phyloP scores from a whole-genome alignment of 2,797 vertebrate genomes.

The Tragelaphus oryx region DNA sequence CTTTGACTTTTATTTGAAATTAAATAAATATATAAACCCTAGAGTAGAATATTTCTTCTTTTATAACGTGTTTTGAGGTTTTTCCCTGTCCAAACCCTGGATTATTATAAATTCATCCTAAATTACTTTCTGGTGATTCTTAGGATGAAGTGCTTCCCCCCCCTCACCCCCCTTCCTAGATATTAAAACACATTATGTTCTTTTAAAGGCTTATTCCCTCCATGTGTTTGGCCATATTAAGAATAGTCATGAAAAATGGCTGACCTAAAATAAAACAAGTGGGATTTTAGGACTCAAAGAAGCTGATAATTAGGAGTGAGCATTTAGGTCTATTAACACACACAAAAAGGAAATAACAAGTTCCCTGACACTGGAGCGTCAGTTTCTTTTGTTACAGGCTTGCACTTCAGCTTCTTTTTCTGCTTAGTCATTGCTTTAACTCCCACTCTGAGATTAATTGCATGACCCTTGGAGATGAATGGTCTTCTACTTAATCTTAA shows the following conservation, averaged over 20 bases:
- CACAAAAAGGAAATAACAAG: constrained; percentile 25
- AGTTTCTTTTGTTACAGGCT: constrained; percentile 1
- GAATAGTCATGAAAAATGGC: background rate
- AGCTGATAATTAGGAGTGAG: background rate
- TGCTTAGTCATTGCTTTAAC: constrained; percentile 59
- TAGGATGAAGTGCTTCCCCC: background rate
- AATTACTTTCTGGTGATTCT: constrained; percentile 16
- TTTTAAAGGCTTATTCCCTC: background rate
- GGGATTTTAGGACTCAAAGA: background rate
- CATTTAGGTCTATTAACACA: constrained; percentile 29
- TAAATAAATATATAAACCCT: background rate
- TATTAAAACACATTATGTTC: background rate
- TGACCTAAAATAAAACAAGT: constrained; percentile 3
- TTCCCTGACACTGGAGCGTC: background rate
- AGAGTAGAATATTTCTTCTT: background rate
- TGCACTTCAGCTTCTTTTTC: constrained; percentile 40
- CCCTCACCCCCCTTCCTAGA: background rate
- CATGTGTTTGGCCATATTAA: background rate
- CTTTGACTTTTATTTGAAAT: constrained; percentile 2
- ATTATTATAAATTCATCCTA: constrained; percentile 10
- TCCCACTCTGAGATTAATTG: constrained; percentile 55
- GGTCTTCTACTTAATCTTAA: constrained; percentile 54
- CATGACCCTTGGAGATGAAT: constrained; percentile 47
- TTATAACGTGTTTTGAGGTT: background rate
- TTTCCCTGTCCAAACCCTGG: background rate